A percentile compares a stretch with the other conserved stretches of the same genome.
phyloP scores from a whole-genome alignment of 2,888 invertebrate genomes.

The Muschampia staudingeri region DNA sequence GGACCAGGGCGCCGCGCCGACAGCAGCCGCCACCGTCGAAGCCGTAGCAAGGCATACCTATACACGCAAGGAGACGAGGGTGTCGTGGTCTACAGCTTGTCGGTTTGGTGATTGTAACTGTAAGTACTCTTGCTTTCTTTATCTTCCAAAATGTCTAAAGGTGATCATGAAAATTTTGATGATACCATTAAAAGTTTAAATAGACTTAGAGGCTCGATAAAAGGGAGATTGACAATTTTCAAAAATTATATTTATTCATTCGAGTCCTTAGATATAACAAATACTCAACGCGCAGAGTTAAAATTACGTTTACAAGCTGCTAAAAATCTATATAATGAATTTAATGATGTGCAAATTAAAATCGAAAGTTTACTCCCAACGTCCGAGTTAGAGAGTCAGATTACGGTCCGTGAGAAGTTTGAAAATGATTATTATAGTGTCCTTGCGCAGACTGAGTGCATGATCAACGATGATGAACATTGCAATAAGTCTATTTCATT shows the following conservation, averaged over 20 bases:
- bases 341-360: background rate
- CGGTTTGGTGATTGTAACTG: slow-evolving; percentile 2
- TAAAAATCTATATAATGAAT: slow-evolving; percentile 1
- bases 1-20: background rate
- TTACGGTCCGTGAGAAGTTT: background rate
- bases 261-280: background rate
- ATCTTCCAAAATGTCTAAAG: slow-evolving; percentile 8
- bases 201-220: background rate
- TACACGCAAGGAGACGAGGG: slow-evolving; percentile 1
- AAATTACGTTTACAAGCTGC: background rate
- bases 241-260: slow-evolving; percentile 2
- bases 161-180: background rate
- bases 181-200: background rate
- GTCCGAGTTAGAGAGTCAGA: background rate
- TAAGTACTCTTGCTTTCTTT: background rate
- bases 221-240: background rate
- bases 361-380: background rate
- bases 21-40: background rate
- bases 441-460: background rate
- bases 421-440: background rate
- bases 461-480: background rate
- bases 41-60: background rate
- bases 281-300: background rate
- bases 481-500: background rate
- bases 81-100: background rate